These are phyloP conservation scores for Xylocampa areola DNA, from an alignment of 2,888 invertebrate species.

Conservation along the genomic window DNA sequence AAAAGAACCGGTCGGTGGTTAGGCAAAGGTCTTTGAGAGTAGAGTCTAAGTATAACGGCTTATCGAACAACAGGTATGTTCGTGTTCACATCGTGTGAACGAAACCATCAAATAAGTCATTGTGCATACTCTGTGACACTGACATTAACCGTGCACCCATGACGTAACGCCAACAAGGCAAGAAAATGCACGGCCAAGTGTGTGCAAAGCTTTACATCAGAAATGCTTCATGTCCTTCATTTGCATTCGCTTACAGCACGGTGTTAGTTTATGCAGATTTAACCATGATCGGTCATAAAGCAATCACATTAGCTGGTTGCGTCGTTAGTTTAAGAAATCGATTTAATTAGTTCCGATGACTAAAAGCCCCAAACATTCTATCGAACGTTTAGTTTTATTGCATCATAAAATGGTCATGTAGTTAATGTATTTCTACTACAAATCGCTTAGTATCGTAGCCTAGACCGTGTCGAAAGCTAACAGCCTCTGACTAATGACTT, in stretches of 20 bases:
- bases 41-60: too few species aligned
- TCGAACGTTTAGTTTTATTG: constrained; percentile 23
- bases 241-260: constrained; percentile 4
- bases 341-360: background rate
- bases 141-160: too few species aligned
- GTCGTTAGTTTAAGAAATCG: constrained; percentile 3
- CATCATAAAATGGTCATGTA: constrained; percentile 22
- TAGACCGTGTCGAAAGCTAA: constrained; percentile 47
- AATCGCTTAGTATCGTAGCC: constrained; percentile 38
- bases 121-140: too few species aligned
- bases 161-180: too few species aligned
- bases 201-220: too few species aligned
- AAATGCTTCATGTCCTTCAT: too few species aligned
- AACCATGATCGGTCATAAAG: constrained; percentile 10
- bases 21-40: too few species aligned
- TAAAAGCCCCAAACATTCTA: constrained; percentile 29
- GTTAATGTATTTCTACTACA: constrained; percentile 5
- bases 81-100: too few species aligned
- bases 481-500: constrained; percentile 45
- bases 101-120: too few species aligned
- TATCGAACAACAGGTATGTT: too few species aligned
- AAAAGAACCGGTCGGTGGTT: too few species aligned
- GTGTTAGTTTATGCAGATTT: constrained; percentile 28
- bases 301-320: constrained; percentile 5
- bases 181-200: too few species aligned